A percentile compares a stretch with the other conserved stretches of the same genome.
phyloP scores from a whole-genome alignment of 2,113 vertebrate species.

The Chaenogobius annularis region DNA sequence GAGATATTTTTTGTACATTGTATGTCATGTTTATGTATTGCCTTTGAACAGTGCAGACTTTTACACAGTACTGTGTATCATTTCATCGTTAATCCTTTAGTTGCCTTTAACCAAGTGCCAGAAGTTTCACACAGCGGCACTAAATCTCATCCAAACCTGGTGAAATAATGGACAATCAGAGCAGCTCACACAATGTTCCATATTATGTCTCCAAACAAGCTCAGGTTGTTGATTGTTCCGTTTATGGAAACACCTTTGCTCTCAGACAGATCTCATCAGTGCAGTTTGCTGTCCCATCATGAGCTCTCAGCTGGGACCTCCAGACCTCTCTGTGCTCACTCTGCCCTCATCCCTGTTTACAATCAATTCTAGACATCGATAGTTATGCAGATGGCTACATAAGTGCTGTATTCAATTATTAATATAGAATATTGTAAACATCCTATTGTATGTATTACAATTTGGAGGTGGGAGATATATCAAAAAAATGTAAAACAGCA shows the following conservation, averaged over 20 bases:
- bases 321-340: slow-evolving; percentile 11
- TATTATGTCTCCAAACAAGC: slow-evolving; percentile 11
- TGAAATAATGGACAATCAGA: background rate
- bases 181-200: background rate
- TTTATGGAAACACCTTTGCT: slow-evolving; percentile 10
- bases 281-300: too few species aligned
- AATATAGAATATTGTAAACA: background rate
- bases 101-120: slow-evolving; percentile 17
- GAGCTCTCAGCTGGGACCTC: slow-evolving; percentile 23
- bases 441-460: too few species aligned
- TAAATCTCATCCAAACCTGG: background rate
- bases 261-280: slow-evolving; percentile 19
- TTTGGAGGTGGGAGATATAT: too few species aligned
- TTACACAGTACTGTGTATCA: background rate
- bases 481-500: too few species aligned
- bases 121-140: slow-evolving; percentile 1
- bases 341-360: background rate
- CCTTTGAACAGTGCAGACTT: background rate
- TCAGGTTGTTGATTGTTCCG: slow-evolving; percentile 38
- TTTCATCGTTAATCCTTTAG: background rate
- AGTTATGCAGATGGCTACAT: background rate
- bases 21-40: background rate
- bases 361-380: too few species aligned
- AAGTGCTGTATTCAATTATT: background rate
- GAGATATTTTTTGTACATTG: background rate